These are phyloP conservation scores for Daktulosphaira vitifoliae DNA, from an alignment of 1,140 invertebrate species.

Conservation along the genomic window DNA sequence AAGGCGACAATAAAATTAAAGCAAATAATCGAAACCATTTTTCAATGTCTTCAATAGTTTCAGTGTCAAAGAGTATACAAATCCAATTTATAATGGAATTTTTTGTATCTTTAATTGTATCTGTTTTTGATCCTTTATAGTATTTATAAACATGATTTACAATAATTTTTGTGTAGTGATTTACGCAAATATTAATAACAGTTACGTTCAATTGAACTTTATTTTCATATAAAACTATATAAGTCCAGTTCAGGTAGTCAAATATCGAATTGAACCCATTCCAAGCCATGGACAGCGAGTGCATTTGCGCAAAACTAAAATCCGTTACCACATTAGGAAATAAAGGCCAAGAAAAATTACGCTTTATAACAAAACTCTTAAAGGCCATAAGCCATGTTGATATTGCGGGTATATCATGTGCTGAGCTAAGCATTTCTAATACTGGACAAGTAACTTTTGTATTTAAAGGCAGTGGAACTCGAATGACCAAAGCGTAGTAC, in stretches of 20 bases:
- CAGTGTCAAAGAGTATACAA: not conserved
- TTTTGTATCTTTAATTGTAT: not conserved
- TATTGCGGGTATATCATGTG: not conserved
- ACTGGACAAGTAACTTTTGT: not conserved
- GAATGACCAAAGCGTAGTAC: not conserved
- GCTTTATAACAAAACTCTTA: not conserved
- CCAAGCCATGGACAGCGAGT: not conserved
- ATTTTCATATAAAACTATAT: not conserved
- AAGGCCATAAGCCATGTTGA: not conserved
- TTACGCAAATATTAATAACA: constrained; percentile 1
- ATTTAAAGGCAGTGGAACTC: not conserved
- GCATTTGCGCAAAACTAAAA: not conserved
- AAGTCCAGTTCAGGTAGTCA: not conserved
- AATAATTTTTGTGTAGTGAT: not conserved
- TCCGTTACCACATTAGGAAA: not conserved
- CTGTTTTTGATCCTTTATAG: not conserved
- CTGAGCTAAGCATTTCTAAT: not conserved
- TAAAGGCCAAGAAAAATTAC: not conserved
- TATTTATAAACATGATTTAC: not conserved
- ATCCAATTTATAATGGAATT: not conserved
- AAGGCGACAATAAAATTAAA: not conserved
- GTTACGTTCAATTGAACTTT: not conserved
- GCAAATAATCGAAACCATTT: not conserved
- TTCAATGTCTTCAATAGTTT: not conserved
- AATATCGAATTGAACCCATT: not conserved